These are phyloP conservation scores for Sorex araneus DNA, from an alignment of 2,113 vertebrate genomes.

Conservation along the genomic window DNA sequence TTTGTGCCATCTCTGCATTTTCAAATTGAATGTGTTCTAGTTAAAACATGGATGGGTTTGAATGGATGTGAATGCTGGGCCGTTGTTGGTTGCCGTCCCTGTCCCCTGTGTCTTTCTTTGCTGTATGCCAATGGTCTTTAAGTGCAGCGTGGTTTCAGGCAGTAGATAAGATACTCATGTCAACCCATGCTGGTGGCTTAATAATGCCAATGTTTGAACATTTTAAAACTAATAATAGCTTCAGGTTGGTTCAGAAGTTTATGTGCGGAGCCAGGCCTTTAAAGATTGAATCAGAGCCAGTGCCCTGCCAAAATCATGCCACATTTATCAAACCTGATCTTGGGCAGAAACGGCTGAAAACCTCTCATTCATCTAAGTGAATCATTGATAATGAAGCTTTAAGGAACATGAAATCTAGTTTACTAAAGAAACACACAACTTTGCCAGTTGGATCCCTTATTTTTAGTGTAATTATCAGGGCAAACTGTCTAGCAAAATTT, in stretches of 20 bases:
- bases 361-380: slow-evolving; percentile 50
- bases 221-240: slow-evolving; percentile 54
- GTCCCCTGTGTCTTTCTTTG: background rate
- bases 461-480: slow-evolving; percentile 67
- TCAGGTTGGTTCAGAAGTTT: slow-evolving; percentile 78
- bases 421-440: slow-evolving; percentile 45
- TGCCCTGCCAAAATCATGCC: slow-evolving; percentile 60
- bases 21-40: background rate
- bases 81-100: background rate
- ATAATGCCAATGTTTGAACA: slow-evolving; percentile 58
- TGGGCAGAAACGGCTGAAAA: slow-evolving; percentile 64
- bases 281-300: slow-evolving; percentile 56
- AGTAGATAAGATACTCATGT: background rate
- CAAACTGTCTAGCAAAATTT: slow-evolving; percentile 79
- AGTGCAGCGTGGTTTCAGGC: slow-evolving; percentile 56
- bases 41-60: background rate
- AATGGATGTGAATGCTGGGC: background rate
- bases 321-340: slow-evolving; percentile 59
- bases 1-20: background rate
- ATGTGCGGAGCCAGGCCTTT: slow-evolving; percentile 38
- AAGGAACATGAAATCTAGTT: slow-evolving; percentile 36
- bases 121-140: slow-evolving; percentile 47
- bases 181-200: slow-evolving; percentile 38
- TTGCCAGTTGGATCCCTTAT: slow-evolving; percentile 53
- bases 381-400: slow-evolving; percentile 59